Percentiles rank a stretch among this genome's conserved stretches.
These are phyloP conservation scores for Sphaeridia pumilis DNA, from an alignment of 2,888 invertebrate species.

Conservation along the genomic window DNA sequence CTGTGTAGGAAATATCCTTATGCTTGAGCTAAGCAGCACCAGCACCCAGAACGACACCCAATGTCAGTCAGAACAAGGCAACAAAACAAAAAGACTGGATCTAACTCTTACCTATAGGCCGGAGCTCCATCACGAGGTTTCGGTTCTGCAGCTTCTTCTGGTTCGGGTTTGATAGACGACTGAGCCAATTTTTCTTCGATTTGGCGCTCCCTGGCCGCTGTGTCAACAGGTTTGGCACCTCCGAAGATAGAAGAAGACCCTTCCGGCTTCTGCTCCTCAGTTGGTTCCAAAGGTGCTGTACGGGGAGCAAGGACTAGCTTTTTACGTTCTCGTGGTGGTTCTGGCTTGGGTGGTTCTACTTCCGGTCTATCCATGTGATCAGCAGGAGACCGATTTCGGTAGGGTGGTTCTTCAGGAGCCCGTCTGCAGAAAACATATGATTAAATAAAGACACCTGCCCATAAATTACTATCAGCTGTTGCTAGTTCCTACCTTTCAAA, in stretches of 20 bases:
- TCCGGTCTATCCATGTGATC: not conserved
- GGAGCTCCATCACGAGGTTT: not conserved
- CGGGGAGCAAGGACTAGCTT: constrained; percentile 69
- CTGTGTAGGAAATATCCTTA: too few species aligned
- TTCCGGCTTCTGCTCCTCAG: constrained; percentile 36
- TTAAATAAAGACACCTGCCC: not conserved
- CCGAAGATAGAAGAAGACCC: constrained; percentile 75
- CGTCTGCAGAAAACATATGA: not conserved
- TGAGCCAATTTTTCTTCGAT: constrained; percentile 67
- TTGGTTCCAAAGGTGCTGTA: constrained; percentile 42
- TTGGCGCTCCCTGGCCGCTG: constrained; percentile 74
- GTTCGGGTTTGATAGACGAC: not conserved
- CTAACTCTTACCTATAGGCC: not conserved
- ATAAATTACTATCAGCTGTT: not conserved
- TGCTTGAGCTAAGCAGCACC: not conserved
- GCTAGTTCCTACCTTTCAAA: not conserved
- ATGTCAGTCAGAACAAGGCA: not conserved
- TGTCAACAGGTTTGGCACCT: constrained; percentile 90
- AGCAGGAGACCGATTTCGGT: not conserved
- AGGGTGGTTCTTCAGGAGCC: not conserved
- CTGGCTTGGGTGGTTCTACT: not conserved
- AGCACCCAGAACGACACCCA: not conserved
- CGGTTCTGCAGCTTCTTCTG: not conserved
- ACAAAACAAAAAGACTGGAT: not conserved
- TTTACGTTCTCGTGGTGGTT: constrained; percentile 51